Evolutionary conservation across 1,140 invertebrate species (phyloP).

Genomic region (Eupristina koningsbergeri): DNA sequence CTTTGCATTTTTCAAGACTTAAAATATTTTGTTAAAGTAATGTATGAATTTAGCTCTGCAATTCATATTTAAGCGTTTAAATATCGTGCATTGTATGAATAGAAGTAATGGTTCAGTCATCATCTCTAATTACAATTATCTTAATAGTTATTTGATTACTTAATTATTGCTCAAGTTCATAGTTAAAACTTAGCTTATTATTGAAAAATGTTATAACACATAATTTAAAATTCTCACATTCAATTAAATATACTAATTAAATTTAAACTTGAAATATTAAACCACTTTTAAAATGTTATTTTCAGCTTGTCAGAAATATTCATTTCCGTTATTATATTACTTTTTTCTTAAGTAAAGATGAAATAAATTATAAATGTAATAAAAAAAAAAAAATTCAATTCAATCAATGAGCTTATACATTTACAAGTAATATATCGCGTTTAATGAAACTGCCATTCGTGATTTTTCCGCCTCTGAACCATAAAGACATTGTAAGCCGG

Average conservation of each 20-base stretch:
- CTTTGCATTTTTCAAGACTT: background rate
- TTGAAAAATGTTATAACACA: background rate
- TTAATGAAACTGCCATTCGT: background rate
- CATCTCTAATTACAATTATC: background rate
- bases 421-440: background rate
- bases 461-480: too few relatives aligned
- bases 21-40: background rate
- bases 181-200: background rate
- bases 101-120: background rate
- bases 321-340: too few relatives aligned
- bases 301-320: background rate
- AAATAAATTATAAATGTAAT: too few relatives aligned
- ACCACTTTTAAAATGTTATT: background rate
- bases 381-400: too few relatives aligned
- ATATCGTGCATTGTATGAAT: background rate
- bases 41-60: background rate
- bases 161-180: background rate
- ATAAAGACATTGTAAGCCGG: too few relatives aligned
- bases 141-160: background rate
- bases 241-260: background rate
- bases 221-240: background rate
- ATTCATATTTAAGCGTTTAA: background rate
- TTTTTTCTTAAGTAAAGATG: too few relatives aligned
- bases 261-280: background rate
- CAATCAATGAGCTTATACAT: background rate